Percentiles rank a stretch among this genome's conserved stretches.
Conservation (phyloP, 2,888 invertebrate genomes). For the Sarcophaga carnaria region DNA sequence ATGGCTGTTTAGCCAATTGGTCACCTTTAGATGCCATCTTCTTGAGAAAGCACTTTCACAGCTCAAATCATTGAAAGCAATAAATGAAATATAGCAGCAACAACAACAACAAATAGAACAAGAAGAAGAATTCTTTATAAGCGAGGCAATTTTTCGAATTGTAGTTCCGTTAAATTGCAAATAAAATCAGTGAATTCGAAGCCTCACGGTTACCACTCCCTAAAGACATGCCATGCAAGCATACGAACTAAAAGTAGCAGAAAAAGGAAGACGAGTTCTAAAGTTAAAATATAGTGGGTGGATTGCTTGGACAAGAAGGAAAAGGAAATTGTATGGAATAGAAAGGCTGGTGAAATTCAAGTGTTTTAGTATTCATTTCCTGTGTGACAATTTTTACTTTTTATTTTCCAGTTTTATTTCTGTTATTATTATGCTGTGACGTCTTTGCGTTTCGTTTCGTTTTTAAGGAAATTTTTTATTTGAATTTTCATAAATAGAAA, state of each 20-base stretch:
- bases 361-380: conserved; percentile 65
- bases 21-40: background rate
- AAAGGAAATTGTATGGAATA: background rate
- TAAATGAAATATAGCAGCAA: background rate
- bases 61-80: background rate
- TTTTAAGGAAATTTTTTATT: conserved; percentile 11
- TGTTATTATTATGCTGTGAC: background rate
- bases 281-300: background rate
- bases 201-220: background rate
- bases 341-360: conserved; percentile 39
- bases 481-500: conserved; percentile 67
- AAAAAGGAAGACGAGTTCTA: background rate
- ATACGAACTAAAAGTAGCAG: background rate
- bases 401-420: conserved; percentile 36
- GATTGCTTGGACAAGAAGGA: background rate
- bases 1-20: background rate
- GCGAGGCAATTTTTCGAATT: conserved; percentile 66
- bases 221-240: background rate
- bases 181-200: conserved; percentile 24
- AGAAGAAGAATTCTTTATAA: conserved; percentile 15
- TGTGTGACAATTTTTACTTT: conserved; percentile 42
- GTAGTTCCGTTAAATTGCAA: conserved; percentile 67
- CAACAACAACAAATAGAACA: background rate
- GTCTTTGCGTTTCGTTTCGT: too few relatives aligned
- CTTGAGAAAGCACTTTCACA: background rate